phyloP scores from a whole-genome alignment of 2,797 vertebrate species.

The Threskiornis aethiopicus region DNA sequence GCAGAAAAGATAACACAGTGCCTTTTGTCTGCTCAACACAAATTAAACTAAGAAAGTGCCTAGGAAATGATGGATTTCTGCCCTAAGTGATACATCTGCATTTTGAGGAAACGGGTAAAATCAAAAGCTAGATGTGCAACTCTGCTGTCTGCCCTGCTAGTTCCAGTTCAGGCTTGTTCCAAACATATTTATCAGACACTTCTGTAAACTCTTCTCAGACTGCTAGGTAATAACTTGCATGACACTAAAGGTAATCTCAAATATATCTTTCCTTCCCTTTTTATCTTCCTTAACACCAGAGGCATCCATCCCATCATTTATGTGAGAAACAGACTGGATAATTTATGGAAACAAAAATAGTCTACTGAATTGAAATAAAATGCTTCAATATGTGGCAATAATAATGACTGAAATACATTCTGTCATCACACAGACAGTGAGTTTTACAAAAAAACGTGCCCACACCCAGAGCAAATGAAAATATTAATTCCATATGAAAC shows the following conservation, averaged over 20 bases:
- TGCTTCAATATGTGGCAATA: constrained; percentile 18
- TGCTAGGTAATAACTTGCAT: constrained; percentile 61
- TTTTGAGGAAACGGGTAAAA: neutral
- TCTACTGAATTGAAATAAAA: constrained; percentile 69
- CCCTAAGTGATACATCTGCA: neutral
- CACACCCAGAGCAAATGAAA: constrained; percentile 43
- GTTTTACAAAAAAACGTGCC: constrained; percentile 26
- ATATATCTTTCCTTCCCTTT: constrained; percentile 48
- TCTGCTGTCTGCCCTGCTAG: neutral
- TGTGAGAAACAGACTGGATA: constrained; percentile 38
- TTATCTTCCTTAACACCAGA: constrained; percentile 46
- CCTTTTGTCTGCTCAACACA: neutral
- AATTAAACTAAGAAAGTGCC: neutral
- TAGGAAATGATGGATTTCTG: constrained; percentile 12
- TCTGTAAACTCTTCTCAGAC: constrained; percentile 53
- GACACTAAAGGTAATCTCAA: constrained; percentile 58
- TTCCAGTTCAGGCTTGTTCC: constrained; percentile 64
- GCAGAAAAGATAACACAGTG: neutral
- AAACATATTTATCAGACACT: constrained; percentile 60
- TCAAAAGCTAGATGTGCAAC: neutral
- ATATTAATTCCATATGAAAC: constrained; percentile 37
- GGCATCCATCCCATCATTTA: constrained; percentile 30
- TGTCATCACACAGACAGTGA: constrained; percentile 63
- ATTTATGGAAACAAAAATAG: constrained; percentile 69
- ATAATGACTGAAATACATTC: constrained; percentile 71